Evolutionary conservation across 2,888 invertebrate species (phyloP), one percentile per base, ranked within the genome.

Genomic region (Mimas tiliae): DNA sequence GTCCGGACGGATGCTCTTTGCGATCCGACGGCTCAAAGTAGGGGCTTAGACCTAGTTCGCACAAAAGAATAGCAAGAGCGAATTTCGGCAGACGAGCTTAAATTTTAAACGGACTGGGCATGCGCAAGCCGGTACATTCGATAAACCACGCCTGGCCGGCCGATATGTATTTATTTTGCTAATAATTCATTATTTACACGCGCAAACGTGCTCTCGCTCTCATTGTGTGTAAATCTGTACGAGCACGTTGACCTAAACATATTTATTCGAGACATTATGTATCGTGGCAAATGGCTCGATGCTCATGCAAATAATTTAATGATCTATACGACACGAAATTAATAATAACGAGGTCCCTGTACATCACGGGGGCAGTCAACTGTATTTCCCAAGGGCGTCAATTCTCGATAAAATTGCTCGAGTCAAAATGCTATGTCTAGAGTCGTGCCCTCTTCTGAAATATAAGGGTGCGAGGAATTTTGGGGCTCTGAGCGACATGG

Each of bases 211-310:
- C 79, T 76, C 77, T 77, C 79, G 75, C 74, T 74, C 74, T 81
- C 82, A 87, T 90, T 89, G 88, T 90, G 84, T 90, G 88, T 85
- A 87, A 90, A 89, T 89, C 82, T 76, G 74, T 75, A 73, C 76
- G 76, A 81, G 83, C 86, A 82, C 84, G 79, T 84, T 83, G 83
- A 84, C 82, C 84, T 78, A 80, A 84, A 85, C 84, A 79, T 75
- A 83, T 84, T 84, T 82, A 85, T 84, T 80, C 76, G 69, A 78
- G 78, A 79, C 81, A 80, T 84, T 81, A 77, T 70, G 65, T 72
- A 74, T 67, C 72, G 68, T 70, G 69, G 66, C 21, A 47, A 19
- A 71, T 66, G 69, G 72, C 74, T 74, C 68, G 71, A 74, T 70
- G 69, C 65, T 67, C 66, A 67, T 70, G 71, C 67, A 65, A 65